These are phyloP conservation scores for Ammospiza nelsoni DNA, from an alignment of 2,113 vertebrate species.

Conservation along the genomic window DNA sequence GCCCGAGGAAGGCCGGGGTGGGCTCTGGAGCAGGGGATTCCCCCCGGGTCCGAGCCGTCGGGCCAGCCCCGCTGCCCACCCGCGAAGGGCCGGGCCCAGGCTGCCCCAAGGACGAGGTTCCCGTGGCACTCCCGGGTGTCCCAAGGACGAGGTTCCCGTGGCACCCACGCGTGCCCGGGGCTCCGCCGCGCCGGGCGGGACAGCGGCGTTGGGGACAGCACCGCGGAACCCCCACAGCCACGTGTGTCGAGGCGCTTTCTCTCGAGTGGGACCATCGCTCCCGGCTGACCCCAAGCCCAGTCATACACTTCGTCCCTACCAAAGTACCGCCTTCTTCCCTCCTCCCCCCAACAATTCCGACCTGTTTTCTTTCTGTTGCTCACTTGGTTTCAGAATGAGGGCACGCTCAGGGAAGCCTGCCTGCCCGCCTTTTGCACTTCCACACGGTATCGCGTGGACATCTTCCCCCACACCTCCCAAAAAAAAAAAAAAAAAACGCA, in stretches of 20 bases:
- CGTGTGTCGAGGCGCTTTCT: background rate
- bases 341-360: background rate
- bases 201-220: background rate
- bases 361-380: background rate
- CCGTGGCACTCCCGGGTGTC: background rate
- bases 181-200: background rate
- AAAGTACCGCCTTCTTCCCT: background rate
- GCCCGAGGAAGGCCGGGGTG: background rate
- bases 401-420: background rate
- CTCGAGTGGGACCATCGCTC: background rate
- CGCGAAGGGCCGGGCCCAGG: background rate
- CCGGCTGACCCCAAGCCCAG: background rate
- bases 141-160: background rate
- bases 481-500: background rate
- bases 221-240: background rate
- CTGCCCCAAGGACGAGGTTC: background rate
- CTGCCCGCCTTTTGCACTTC: background rate
- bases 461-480: no score
- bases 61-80: background rate
- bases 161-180: background rate
- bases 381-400: background rate
- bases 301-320: background rate
- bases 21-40: background rate
- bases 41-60: background rate
- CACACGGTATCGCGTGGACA: background rate